Evolutionary conservation across 2,797 vertebrate species (phyloP), one percentile per base, ranked within the genome.

Genomic region (Philypnodon macrostomus): DNA sequence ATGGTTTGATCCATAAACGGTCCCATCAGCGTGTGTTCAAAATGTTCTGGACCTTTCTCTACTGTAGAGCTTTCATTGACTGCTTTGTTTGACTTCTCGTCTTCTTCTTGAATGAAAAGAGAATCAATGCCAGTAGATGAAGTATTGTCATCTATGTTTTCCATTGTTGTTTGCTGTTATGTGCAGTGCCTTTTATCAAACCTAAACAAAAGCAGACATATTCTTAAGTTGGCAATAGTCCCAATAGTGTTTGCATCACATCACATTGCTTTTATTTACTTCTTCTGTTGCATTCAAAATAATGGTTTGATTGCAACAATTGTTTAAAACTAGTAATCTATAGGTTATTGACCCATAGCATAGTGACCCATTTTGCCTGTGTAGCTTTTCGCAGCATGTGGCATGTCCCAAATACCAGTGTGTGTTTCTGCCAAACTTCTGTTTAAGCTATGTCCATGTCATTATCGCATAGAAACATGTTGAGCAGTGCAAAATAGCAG

Each of bases 41-140:
- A 21, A 35, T 63, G 63, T 23, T 66, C 26, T 7, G 41, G 41
- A 29, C 57, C 53, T 19, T 35, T 5, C 24, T 74, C 65, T 4
- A 31, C 32, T 1, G n/a, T n/a, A n/a, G 58, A 64, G 47, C 78
- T 78, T 21, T 73, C 85, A 47, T 58, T 34, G 4, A 36, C 34
- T 32, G 31, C 57, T 58, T 70, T 70, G 19, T 63, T 67, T 39
- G 54, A 38, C 13, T 81, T 70, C 2, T 18, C 70, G 2, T 63
- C 54, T 10, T 87, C 84, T 51, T 87, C 88, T 39, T 59, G 62
- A 58, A 89, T 89, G 52, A 87, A 77, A 41, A 89, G 86, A 13
- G 78, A 59, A 13, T 70, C 49, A 1, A 67, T 68, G 19, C 53
- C 76, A 33, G 45, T 19, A 0, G 63, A 54, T 13, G 65, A 59